Evolutionary conservation across 2,797 vertebrate species (phyloP).

Genomic region (Dallia pectoralis): DNA sequence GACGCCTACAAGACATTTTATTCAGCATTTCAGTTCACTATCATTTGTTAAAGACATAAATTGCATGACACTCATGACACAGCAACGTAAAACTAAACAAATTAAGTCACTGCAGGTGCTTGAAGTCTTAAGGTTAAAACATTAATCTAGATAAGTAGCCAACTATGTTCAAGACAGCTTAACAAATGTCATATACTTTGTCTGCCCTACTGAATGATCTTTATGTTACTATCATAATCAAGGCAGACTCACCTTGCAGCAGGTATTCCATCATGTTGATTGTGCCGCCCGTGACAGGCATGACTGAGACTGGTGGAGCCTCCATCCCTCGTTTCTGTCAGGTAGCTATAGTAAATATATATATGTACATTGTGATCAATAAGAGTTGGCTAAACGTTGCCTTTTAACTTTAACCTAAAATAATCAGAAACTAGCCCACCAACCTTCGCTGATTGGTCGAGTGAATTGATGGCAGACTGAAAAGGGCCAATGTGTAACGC

Average conservation of each 20-base stretch:
- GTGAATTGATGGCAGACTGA: too few species aligned
- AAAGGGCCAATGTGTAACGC: too few species aligned
- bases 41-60: background rate
- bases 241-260: slow-evolving; percentile 81
- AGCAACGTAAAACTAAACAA: too few species aligned
- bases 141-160: too few species aligned
- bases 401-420: background rate
- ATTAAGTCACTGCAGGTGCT: background rate
- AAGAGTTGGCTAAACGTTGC: background rate
- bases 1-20: too few species aligned
- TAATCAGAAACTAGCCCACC: background rate
- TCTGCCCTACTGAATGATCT: background rate
- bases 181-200: background rate
- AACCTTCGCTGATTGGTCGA: background rate
- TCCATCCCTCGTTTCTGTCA: slow-evolving; percentile 75
- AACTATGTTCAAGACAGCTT: background rate
- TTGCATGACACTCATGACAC: too few species aligned
- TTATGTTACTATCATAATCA: background rate
- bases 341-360: background rate
- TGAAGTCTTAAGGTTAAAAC: background rate
- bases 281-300: slow-evolving; percentile 91
- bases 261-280: slow-evolving; percentile 98
- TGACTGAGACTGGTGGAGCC: slow-evolving; percentile 90
- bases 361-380: background rate
- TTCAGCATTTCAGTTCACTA: too few species aligned